Percentiles rank a stretch among this genome's conserved stretches.
Evolutionary conservation across 2,113 vertebrate species (phyloP).

Genomic region (Onychostruthus taczanowskii): DNA sequence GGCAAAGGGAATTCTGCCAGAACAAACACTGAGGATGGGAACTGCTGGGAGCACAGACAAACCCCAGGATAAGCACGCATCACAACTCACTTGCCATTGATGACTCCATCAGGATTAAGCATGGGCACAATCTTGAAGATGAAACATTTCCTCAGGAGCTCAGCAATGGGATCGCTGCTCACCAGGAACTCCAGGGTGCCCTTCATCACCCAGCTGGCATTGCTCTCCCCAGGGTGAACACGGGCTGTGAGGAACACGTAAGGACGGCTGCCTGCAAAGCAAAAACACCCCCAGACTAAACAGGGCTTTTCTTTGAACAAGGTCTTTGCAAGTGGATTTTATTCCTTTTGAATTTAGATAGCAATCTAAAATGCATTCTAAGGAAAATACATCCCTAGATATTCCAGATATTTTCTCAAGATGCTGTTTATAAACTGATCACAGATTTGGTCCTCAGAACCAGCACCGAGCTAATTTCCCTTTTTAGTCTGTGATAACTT

Average conservation of each 20-base stretch:
- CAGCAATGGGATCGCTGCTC: slow-evolving; percentile 81
- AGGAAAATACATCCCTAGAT: neutral
- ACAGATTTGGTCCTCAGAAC: neutral
- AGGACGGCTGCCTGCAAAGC: slow-evolving; percentile 77
- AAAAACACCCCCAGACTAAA: neutral
- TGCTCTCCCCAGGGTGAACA: slow-evolving; percentile 93
- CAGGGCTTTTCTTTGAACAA: neutral
- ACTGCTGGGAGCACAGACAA: neutral
- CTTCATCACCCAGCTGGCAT: slow-evolving; percentile 95
- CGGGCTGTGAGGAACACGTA: slow-evolving; percentile 85
- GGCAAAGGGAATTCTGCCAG: neutral
- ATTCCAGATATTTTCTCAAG: neutral
- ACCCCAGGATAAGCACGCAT: accelerated
- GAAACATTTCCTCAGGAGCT: slow-evolving; percentile 85
- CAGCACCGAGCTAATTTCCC: neutral
- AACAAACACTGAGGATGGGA: accelerated
- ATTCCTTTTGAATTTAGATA: neutral
- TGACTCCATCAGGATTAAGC: slow-evolving; percentile 93
- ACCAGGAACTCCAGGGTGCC: slow-evolving; percentile 90
- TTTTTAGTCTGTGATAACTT: neutral
- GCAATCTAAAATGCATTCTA: accelerated
- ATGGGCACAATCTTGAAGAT: slow-evolving; percentile 95
- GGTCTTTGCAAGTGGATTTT: neutral
- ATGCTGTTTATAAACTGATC: accelerated
- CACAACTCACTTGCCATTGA: slow-evolving; percentile 90